Base-by-base conservation (phyloP, 2,888 invertebrate species). In the Apoderus coryli region DNA sequence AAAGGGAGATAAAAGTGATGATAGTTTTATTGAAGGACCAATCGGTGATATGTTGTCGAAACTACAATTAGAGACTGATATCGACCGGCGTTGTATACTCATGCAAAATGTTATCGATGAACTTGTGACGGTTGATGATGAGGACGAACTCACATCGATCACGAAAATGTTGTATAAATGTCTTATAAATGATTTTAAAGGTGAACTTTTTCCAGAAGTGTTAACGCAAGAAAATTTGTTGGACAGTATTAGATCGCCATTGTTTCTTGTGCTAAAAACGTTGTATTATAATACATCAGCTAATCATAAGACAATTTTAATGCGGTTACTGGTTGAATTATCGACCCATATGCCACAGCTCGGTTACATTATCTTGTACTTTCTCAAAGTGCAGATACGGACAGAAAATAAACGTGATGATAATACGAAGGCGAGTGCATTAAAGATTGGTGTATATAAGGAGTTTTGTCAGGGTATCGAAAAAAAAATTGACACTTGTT, bases 301-400 rank as follows among this genome's bases (percentile, higher is more conserved):
- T n/a, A 68, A 72, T 38, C 70, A 81, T 43, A 82, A 84, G 57
- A 73, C 85, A 16, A 63, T 89, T 41, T 63, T 86, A 41, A 47
- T 52, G 36, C 72, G 76, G 42, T 64, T 93, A 26, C 62, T 90
- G 33, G 77, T 78, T 40, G 86, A 88, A 54, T 76, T 90, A 61
- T 72, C 78, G 45, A 57, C 64, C 44, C 71, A 65, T 46, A 70
- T 81, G 48, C 71, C 77, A 7, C 69, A 30, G 4, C 25, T 39
- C 33, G 92, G 92, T 25, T 90, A 85, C 57, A 69, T 82, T 46
- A 65, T 93, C 39, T 61, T 93, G 29, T 92, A 89, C 62, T 93
- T 86, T 60, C 64, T 89, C 41, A 89, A 86, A 69, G 81, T 80
- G 37, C 65, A 80, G 69, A 63, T 61, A 22, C 49, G 61, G 49